Evolutionary conservation across 2,113 vertebrate genomes (phyloP), one percentile per base, ranked within the genome.

Genomic region (Nanorana parkeri): DNA sequence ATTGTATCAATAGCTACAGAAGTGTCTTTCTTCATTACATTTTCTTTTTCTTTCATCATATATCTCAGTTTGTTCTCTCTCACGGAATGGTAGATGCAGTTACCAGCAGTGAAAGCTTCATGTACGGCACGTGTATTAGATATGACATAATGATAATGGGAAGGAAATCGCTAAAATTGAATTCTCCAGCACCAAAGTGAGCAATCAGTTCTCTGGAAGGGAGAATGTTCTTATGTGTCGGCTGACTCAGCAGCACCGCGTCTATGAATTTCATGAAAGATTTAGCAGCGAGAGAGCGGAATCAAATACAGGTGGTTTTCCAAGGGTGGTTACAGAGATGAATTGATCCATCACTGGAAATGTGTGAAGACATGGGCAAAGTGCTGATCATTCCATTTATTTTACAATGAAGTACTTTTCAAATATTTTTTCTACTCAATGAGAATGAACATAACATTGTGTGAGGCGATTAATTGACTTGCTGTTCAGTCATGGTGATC

Each of bases 201-300:
- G 55, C 80, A 76, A 83, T 81, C 80, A 23, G 54, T 83, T 83
- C 47, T 58, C 41, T 76, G 29, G 71, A 65, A 83, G 73, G 54
- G 32, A 76, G 54, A 55, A 76, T 83, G 71, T 83, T 83, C 76
- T 66, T 17, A 68, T 60, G 51, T 83, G 71, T 83, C 80, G 56
- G 80, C 80, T 83, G 80, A 83, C 52, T 83, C 80, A 83, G 80
- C 80, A 32, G 61, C 21, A 19, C 28, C 80, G 76, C 71, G 76
- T 83, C 68, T 76, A 83, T 68, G 80, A 83, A 83, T 76, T 75
- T 83, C 73, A 83, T 83, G 72, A 83, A 83, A 83, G 71, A 83
- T 83, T 83, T 76, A 83, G 72, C 72, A 76, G 72, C 71, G 76
- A 66, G 76, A 66, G 8, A 76, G 63, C 51, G 52, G 55, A 83